Evolutionary conservation across 2,113 vertebrate species (phyloP).

Genomic region (Ranitomeya imitator): DNA sequence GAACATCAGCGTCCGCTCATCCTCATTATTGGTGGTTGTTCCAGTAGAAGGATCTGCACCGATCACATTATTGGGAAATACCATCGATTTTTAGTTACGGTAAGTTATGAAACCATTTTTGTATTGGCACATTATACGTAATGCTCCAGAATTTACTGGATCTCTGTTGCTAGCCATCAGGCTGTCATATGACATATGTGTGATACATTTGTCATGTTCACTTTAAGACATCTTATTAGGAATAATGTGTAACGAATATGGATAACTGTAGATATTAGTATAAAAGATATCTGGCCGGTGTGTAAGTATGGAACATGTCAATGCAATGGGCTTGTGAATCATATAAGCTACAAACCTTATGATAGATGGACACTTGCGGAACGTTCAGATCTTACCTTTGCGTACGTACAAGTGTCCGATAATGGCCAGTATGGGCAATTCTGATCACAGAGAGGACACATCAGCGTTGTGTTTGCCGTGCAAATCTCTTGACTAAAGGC

Average conservation of each 20-base stretch:
- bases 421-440: slow-evolving; percentile 76
- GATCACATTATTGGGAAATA: no score
- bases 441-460: slow-evolving; percentile 89
- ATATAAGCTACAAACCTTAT: not conserved
- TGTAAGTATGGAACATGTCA: not conserved
- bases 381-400: slow-evolving; percentile 75
- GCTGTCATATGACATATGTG: no score
- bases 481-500: slow-evolving; percentile 86
- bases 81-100: no score
- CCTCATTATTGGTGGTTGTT: not conserved
- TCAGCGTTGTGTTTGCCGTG: slow-evolving; percentile 71
- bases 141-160: not conserved
- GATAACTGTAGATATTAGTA: no score
- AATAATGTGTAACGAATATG: no score
- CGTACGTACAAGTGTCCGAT: slow-evolving; percentile 84
- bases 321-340: not conserved
- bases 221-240: no score
- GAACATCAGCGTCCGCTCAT: no score
- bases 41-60: no score
- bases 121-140: not conserved
- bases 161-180: not conserved
- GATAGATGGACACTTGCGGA: not conserved
- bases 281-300: no score
- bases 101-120: not conserved
- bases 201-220: no score